Percentiles rank a stretch among this genome's conserved stretches.
Conservation (phyloP, 2,888 invertebrate genomes). For the Andrena bucephala region DNA sequence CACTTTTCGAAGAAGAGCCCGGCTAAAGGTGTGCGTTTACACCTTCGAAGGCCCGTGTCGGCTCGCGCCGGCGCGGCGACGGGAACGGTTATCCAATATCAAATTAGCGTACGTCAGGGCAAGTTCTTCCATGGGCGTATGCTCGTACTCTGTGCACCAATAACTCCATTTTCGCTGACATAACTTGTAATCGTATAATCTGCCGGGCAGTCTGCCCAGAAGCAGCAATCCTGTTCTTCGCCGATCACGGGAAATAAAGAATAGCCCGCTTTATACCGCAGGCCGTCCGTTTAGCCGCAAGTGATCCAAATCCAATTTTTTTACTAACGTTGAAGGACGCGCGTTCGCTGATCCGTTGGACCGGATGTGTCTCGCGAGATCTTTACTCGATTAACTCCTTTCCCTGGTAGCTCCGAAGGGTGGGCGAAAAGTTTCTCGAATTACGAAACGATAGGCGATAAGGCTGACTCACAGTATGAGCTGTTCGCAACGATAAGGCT, state of each 20-base stretch:
- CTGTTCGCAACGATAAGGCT: neutral
- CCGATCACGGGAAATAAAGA: conserved; percentile 32
- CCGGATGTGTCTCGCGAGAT: neutral
- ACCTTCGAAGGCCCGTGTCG: conserved; percentile 49
- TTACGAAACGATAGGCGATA: conserved; percentile 5
- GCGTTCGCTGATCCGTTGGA: conserved; percentile 11
- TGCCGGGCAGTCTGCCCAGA: conserved; percentile 30
- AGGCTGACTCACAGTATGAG: neutral
- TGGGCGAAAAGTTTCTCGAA: neutral
- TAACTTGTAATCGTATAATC: conserved; percentile 69
- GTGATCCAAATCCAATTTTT: conserved; percentile 50
- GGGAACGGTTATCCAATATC: conserved; percentile 70
- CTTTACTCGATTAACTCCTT: conserved; percentile 4
- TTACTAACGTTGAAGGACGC: conserved; percentile 18
- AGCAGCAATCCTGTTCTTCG: conserved; percentile 29
- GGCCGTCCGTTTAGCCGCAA: conserved; percentile 25
- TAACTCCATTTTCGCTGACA: conserved; percentile 64
- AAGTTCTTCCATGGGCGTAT: conserved; percentile 57
- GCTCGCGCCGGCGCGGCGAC: conserved; percentile 42
- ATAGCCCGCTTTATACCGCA: conserved; percentile 18
- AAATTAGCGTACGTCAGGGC: conserved; percentile 69
- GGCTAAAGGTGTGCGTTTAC: conserved; percentile 35
- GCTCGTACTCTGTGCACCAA: conserved; percentile 51
- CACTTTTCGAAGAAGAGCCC: conserved; percentile 43
- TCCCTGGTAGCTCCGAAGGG: neutral